These are phyloP conservation scores for Lagopus muta DNA, from an alignment of 2,113 vertebrate genomes.

Conservation along the genomic window DNA sequence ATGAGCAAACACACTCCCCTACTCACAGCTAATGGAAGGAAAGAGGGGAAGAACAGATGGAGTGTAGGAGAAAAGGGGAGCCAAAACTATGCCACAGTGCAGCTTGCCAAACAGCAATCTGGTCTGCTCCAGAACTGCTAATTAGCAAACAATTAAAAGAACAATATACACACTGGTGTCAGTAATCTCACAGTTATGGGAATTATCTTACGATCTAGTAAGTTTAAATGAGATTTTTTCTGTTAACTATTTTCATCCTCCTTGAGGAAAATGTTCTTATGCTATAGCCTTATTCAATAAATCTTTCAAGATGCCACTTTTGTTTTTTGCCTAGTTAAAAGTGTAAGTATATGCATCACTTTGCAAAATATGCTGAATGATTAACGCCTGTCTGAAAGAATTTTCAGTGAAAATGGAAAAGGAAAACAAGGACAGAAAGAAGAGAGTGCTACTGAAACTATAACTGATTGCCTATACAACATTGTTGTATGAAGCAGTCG, in stretches of 20 bases:
- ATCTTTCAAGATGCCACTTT: background rate
- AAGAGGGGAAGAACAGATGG: constrained; percentile 5
- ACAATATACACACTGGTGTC: constrained; percentile 32
- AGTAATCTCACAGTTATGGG: constrained; percentile 40
- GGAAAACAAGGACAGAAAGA: background rate
- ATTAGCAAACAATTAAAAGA: constrained; percentile 70
- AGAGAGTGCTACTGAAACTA: background rate
- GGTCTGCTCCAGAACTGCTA: constrained; percentile 50
- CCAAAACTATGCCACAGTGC: background rate
- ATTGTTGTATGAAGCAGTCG: background rate
- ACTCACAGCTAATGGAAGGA: background rate
- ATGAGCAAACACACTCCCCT: background rate
- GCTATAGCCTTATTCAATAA: background rate
- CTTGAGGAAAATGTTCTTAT: background rate
- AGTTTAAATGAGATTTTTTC: constrained; percentile 29
- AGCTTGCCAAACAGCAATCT: constrained; percentile 46
- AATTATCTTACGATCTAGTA: constrained; percentile 22
- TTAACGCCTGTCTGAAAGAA: constrained; percentile 3
- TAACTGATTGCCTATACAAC: background rate
- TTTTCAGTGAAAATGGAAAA: background rate
- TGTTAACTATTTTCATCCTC: constrained; percentile 19
- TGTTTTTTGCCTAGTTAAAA: background rate
- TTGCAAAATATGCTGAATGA: constrained; percentile 19
- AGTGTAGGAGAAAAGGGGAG: background rate
- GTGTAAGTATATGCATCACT: background rate